Percentiles rank a stretch among this genome's conserved stretches.
phyloP scores from a whole-genome alignment of 2,113 vertebrate species.

The Sarotherodon lohbergeri region DNA sequence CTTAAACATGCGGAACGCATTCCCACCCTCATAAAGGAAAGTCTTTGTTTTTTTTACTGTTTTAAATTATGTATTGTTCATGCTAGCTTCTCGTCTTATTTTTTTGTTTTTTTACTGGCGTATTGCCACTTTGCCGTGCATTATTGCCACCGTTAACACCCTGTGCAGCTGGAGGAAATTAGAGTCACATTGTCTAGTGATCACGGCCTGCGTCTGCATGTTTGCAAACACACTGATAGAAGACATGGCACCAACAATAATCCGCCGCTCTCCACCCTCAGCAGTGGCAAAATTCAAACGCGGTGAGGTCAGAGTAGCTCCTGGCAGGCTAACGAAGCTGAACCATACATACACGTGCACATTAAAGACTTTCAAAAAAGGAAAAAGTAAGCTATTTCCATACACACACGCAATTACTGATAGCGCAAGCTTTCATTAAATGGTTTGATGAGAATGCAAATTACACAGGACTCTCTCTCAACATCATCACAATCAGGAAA shows the following conservation, averaged over 20 bases:
- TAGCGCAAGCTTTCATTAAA: not conserved
- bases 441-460: not conserved
- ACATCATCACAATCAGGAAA: not conserved
- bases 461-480: not conserved
- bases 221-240: not conserved
- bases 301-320: not conserved
- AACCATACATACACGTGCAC: not conserved
- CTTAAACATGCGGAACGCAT: not conserved
- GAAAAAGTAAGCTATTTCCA: not conserved
- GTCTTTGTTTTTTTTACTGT: not conserved
- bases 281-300: not conserved
- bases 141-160: not conserved
- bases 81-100: not conserved
- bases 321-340: not conserved
- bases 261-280: not conserved
- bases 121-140: not conserved
- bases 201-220: not conserved
- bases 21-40: not conserved
- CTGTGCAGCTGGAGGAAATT: not conserved
- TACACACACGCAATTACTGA: not conserved
- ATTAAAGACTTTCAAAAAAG: not conserved
- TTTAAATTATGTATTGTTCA: not conserved
- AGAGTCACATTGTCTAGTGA: not conserved
- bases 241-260: not conserved
- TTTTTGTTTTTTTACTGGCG: not conserved